A percentile compares a stretch with the other conserved stretches of the same genome.
These are phyloP conservation scores for Oryzias celebensis DNA, from an alignment of 2,113 vertebrate genomes.

Conservation along the genomic window DNA sequence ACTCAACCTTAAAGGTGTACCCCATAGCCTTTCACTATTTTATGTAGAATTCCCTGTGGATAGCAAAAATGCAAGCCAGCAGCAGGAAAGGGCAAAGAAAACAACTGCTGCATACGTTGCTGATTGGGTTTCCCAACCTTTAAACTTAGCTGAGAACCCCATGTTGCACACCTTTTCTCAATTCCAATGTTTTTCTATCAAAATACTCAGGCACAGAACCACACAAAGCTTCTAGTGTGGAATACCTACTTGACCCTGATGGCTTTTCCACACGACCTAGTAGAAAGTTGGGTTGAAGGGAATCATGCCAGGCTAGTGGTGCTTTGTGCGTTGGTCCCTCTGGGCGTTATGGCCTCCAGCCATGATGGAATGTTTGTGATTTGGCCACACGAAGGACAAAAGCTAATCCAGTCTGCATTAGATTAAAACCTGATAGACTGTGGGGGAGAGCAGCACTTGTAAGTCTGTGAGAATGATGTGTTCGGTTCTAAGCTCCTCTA, in stretches of 20 bases:
- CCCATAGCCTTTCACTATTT: constrained; percentile 39
- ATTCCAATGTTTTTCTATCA: not conserved
- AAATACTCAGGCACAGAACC: constrained; percentile 10
- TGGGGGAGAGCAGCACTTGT: constrained; percentile 25
- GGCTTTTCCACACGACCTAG: constrained; percentile 35
- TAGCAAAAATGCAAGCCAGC: constrained; percentile 32
- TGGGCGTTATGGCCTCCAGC: constrained; percentile 46
- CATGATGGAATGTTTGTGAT: constrained; percentile 54
- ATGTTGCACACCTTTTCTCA: not conserved
- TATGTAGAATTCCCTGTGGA: constrained; percentile 45
- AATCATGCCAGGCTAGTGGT: constrained; percentile 47
- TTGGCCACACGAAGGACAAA: constrained; percentile 65
- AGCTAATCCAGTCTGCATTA: constrained; percentile 46
- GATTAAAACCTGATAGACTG: constrained; percentile 47
- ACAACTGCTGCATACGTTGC: constrained; percentile 37
- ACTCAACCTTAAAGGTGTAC: constrained; percentile 19
- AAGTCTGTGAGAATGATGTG: constrained; percentile 27
- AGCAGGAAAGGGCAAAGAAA: constrained; percentile 55
- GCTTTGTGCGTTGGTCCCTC: constrained; percentile 45
- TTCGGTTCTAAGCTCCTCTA: constrained; percentile 29
- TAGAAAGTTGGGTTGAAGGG: constrained; percentile 55
- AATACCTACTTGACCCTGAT: constrained; percentile 40
- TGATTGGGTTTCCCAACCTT: constrained; percentile 32
- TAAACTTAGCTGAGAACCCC: constrained; percentile 3
- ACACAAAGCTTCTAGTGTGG: constrained; percentile 11